Evolutionary conservation across 2,113 vertebrate genomes (phyloP), one percentile per base, ranked within the genome.

Genomic region (Synchiropus splendidus): DNA sequence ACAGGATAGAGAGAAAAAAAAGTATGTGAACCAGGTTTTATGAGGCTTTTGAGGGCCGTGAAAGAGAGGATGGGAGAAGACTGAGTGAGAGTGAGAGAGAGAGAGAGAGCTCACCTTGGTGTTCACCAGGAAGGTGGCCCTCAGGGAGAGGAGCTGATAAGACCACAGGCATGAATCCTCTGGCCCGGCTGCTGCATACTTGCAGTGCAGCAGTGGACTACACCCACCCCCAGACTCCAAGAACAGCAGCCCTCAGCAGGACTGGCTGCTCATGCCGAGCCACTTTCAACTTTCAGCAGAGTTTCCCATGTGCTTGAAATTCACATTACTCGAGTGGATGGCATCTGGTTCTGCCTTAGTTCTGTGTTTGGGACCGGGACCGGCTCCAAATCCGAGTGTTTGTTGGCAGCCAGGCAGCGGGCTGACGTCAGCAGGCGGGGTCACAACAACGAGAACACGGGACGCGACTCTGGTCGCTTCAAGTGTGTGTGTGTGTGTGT

Each of bases 391-490:
- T 73, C 76, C 75, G 70, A 72, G 83, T 78, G 75, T 77, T 60
- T 71, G 58, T 85, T 82, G 83, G 78, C 77, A 68, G 41, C 4
- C 36, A 5, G 59, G 35, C n/a, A n/a, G n/a, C 12, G 2, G 55
- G 30, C 60, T 86, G 79, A 86, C 83, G 83, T 83, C 71, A 64
- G 61, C 81, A 82, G 83, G 83, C 83, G 83, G 80, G 83, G 83
- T 82, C 77, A 83, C 76, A 81, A 83, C 79, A 80, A 83, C 72
- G 75, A 80, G 77, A 72, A 72, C 69, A 59, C 68, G 60, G n/a
- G n/a, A n/a, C n/a, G n/a, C n/a, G n/a, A n/a, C n/a, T n/a, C n/a
- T n/a, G n/a, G 72, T 74, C 70, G 62, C 70, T 45, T 74, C 74
- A 73, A 80, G 80, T 77, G 67, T 53, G 37, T 47, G 50, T 45